Evolutionary conservation across 2,113 vertebrate genomes (phyloP).

Genomic region (Antigone vipio): DNA sequence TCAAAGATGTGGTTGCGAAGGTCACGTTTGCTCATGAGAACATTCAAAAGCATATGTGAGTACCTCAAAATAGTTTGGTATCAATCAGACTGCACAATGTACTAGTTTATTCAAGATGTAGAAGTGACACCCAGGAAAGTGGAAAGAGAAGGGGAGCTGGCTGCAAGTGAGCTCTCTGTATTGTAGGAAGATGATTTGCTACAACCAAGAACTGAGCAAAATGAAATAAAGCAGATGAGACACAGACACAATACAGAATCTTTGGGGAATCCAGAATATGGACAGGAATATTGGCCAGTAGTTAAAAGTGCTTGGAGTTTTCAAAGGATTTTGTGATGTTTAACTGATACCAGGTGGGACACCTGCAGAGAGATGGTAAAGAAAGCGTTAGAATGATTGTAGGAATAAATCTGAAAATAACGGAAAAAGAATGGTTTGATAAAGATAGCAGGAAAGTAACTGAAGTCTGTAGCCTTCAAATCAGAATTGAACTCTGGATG

Average conservation of each 20-base stretch:
- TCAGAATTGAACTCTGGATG: not conserved
- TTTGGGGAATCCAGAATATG: not conserved
- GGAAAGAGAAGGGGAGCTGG: not conserved
- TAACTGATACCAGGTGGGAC: not conserved
- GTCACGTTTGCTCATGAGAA: not conserved
- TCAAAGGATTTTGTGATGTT: not conserved
- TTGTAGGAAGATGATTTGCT: not conserved
- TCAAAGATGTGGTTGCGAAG: not conserved
- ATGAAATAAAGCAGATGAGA: not conserved
- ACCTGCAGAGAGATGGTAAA: not conserved
- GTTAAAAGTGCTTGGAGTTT: not conserved
- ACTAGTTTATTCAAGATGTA: not conserved
- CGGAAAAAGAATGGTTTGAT: not conserved
- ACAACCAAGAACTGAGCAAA: not conserved
- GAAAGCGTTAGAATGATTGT: accelerated
- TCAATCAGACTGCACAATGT: not conserved
- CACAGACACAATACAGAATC: not conserved
- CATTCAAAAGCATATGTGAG: not conserved
- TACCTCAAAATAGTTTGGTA: not conserved
- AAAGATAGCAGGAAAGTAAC: not conserved
- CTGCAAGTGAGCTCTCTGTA: not conserved
- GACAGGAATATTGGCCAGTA: not conserved
- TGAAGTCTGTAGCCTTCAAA: not conserved
- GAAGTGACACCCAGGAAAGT: not conserved
- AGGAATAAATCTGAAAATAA: not conserved